These are phyloP conservation scores for Semnornis frantzii DNA, from an alignment of 2,113 vertebrate species.

Conservation along the genomic window DNA sequence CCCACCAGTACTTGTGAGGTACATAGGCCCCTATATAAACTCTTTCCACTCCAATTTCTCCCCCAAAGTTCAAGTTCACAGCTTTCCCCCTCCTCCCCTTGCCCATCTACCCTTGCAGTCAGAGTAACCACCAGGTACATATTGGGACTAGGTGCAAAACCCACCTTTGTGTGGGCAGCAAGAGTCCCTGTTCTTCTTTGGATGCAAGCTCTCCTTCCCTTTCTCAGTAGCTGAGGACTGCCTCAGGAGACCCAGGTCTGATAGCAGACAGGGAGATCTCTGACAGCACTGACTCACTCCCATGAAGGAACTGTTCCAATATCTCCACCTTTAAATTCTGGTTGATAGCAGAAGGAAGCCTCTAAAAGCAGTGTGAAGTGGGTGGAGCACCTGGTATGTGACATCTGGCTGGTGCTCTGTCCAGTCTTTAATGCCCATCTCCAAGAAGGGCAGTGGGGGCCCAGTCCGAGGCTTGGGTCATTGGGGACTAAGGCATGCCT, in stretches of 20 bases:
- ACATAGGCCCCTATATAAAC: neutral
- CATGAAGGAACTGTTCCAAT: neutral
- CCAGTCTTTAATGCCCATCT: neutral
- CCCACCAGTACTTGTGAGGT: neutral
- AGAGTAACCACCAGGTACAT: neutral
- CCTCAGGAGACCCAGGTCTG: neutral
- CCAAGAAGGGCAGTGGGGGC: neutral
- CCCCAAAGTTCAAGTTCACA: neutral
- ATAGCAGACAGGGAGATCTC: neutral
- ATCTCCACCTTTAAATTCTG: neutral
- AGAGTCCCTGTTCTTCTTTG: neutral
- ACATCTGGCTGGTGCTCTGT: neutral
- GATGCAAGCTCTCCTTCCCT: neutral
- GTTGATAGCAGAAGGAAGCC: neutral
- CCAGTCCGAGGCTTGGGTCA: neutral
- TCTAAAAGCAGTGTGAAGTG: neutral
- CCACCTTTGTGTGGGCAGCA: neutral
- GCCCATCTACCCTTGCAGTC: neutral
- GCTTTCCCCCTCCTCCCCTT: neutral
- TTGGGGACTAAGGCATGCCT: accelerated
- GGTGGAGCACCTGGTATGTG: neutral
- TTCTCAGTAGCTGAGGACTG: neutral
- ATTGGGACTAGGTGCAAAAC: neutral
- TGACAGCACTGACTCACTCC: neutral
- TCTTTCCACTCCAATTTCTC: neutral